A percentile compares a stretch with the other conserved stretches of the same genome.
phyloP scores from a whole-genome alignment of 2,888 invertebrate species.

The Chrysotoxum bicinctum region DNA sequence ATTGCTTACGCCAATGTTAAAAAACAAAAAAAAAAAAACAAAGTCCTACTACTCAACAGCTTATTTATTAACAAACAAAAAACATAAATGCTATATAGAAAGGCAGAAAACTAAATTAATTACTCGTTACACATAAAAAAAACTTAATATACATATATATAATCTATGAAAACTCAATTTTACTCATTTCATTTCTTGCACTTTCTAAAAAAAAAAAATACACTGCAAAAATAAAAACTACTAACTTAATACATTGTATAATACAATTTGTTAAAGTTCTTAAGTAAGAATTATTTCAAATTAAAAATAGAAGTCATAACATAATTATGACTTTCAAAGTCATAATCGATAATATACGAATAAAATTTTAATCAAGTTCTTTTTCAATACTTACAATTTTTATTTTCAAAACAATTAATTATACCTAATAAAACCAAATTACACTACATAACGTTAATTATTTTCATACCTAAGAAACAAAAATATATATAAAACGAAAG shows the following conservation, averaged over 20 bases:
- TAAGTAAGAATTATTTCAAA: constrained; percentile 12
- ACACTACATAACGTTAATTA: constrained; percentile 66
- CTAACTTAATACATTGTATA: constrained; percentile 44
- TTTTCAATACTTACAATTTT: constrained; percentile 43
- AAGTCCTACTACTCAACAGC: constrained; percentile 51
- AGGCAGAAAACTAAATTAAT: constrained; percentile 33
- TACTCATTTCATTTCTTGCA: constrained; percentile 62
- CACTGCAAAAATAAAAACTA: constrained; percentile 40
- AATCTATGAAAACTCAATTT: constrained; percentile 31
- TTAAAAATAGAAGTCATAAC: background rate
- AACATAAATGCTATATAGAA: constrained; percentile 23
- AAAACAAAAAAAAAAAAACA: constrained; percentile 17
- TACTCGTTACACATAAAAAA: constrained; percentile 57
- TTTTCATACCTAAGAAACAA: constrained; percentile 67
- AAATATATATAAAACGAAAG: constrained; percentile 7
- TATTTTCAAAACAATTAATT: constrained; percentile 43
- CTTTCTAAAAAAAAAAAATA: constrained; percentile 37
- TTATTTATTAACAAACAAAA: constrained; percentile 46
- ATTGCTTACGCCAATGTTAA: constrained; percentile 45
- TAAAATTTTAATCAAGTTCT: constrained; percentile 14
- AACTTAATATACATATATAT: constrained; percentile 18
- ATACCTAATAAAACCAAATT: constrained; percentile 45
- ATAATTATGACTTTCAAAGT: background rate
- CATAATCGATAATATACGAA: constrained; percentile 5
- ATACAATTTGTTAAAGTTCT: constrained; percentile 51